Evolutionary conservation across 2,113 vertebrate species (phyloP), one percentile per base, ranked within the genome.

Genomic region (Recurvirostra avosetta): DNA sequence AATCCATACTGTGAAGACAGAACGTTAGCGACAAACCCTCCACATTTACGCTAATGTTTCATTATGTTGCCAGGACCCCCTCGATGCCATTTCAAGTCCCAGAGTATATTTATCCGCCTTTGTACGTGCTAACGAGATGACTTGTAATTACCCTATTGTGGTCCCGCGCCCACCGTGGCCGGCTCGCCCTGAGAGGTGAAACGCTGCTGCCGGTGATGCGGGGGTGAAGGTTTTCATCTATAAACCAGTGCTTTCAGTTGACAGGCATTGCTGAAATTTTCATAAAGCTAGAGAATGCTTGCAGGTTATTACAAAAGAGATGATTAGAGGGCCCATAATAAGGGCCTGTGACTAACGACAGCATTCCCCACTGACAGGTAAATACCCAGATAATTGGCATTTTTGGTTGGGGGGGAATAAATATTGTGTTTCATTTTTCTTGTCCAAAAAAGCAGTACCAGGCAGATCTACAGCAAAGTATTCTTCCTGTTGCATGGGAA

Each of bases 301-400:
- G 41, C n/a, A 58, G 75, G 34, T 73, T 90, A 34, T 62, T 67
- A 91, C 11, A 91, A 86, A 94, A 77, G 75, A 94, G 41, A 16
- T 0, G 1, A 92, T 88, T 77, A 70, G 27, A 38, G 45, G 38
- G 86, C 29, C 1, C 0, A 12, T 67, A 96, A 85, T 83, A 94
- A 87, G 12, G 49, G 61, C 41, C 34, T 45, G 50, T 76, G 88
- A 94, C 27, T 94, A 90, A 95, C 32, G 45, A 50, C 75, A 90
- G 67, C 63, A 41, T 68, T 40, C 25, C 67, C 67, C 55, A 52
- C 40, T 61, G 82, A 66, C 86, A 96, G 41, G 63, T 67, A 81
- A 95, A 88, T 61, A 92, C 15, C 8, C 50, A 56, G 27, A 61
- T 17, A 96, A 86, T 2, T 40, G 49, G 45, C 40, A 53, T 68